phyloP scores from a whole-genome alignment of 2,113 vertebrate species.

The Perca fluviatilis region DNA sequence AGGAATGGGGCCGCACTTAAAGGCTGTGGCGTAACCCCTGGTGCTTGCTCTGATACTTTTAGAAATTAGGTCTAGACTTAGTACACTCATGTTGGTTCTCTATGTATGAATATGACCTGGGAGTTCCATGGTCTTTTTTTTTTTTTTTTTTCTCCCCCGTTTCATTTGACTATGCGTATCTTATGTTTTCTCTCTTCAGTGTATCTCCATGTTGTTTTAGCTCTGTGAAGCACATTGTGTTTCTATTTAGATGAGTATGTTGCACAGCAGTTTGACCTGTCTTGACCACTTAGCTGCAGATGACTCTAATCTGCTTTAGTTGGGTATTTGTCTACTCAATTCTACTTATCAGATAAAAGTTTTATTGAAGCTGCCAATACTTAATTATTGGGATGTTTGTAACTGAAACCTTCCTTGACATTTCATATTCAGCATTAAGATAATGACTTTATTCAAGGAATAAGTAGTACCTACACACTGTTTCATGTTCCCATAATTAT shows the following conservation, averaged over 20 bases:
- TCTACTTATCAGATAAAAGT: background rate
- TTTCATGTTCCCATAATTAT: background rate
- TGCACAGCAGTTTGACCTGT: background rate
- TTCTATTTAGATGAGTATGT: background rate
- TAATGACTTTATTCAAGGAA: background rate
- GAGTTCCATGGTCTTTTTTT: background rate
- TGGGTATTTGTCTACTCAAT: background rate
- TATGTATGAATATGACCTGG: background rate
- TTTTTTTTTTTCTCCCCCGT: background rate
- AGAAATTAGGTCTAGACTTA: background rate
- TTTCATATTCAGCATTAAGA: conserved; percentile 5
- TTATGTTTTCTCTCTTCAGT: background rate
- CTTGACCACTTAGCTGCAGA: background rate
- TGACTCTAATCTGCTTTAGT: background rate
- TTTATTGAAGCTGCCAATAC: background rate
- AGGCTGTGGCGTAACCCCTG: background rate
- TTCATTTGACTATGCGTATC: background rate
- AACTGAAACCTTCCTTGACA: background rate
- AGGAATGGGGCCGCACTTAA: background rate
- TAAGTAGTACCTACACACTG: background rate
- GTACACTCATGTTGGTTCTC: background rate
- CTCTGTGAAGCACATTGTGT: background rate
- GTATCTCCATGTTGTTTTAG: background rate
- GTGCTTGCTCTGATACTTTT: background rate
- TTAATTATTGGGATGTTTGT: background rate